Conservation (phyloP, 2,113 vertebrate species). For the Amblyornis subalaris region DNA sequence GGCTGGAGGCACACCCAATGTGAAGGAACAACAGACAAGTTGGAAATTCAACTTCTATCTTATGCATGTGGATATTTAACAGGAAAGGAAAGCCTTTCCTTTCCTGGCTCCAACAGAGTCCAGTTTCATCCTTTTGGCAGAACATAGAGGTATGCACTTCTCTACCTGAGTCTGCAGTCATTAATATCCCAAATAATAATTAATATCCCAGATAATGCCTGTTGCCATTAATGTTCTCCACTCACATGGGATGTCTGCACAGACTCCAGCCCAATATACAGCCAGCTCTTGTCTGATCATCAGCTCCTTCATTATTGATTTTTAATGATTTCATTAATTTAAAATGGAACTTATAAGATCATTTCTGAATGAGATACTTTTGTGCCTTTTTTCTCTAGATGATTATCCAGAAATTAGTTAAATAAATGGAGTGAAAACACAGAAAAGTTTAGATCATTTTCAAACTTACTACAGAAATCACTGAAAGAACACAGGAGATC, state of each 20-base stretch:
- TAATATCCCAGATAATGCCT: background rate
- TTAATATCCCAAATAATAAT: background rate
- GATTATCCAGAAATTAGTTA: background rate
- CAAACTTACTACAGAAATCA: background rate
- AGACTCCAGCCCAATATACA: background rate
- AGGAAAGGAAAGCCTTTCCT: too few relatives aligned
- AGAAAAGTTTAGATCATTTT: background rate
- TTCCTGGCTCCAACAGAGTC: fast-evolving
- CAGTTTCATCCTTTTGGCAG: background rate
- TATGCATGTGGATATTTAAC: fast-evolving
- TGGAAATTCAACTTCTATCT: fast-evolving
- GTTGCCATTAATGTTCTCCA: background rate
- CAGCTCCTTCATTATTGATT: background rate
- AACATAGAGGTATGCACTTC: background rate
- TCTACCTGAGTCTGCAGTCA: fast-evolving
- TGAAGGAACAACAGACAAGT: too few relatives aligned
- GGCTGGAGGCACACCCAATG: fast-evolving
- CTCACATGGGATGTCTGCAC: background rate
- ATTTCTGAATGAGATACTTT: background rate
- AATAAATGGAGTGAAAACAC: background rate
- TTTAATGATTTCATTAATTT: background rate
- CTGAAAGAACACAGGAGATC: background rate
- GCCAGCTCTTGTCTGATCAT: background rate
- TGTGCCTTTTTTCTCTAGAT: background rate
- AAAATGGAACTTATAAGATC: background rate